Percentiles rank a stretch among this genome's conserved stretches.
These are phyloP conservation scores for Nematostella vectensis DNA, from an alignment of 92 coral and sea anemone species.

Conservation along the genomic window DNA sequence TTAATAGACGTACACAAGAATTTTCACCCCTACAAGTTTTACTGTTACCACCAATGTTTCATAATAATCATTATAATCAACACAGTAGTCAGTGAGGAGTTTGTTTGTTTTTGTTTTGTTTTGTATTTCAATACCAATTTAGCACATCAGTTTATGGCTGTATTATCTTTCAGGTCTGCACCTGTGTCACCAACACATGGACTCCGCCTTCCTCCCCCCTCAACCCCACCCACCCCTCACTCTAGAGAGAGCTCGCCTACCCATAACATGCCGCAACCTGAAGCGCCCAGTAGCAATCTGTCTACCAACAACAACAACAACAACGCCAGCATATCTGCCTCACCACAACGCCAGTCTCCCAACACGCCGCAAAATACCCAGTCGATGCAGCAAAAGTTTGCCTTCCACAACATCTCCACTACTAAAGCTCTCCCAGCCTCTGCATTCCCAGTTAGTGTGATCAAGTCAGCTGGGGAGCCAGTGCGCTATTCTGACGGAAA, in stretches of 20 bases:
- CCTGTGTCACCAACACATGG: constrained; percentile 99
- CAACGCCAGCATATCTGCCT: constrained; percentile 27
- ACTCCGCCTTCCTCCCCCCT: constrained; percentile 78
- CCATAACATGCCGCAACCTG: neutral
- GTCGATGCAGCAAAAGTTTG: constrained; percentile 26
- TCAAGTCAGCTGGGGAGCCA: constrained; percentile 61
- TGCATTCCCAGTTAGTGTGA: constrained; percentile 78
- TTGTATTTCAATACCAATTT: too few species aligned
- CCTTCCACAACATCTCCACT: constrained; percentile 20
- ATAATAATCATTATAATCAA: too few species aligned
- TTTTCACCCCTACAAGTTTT: too few species aligned
- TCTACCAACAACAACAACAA: constrained; percentile 23
- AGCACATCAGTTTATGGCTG: too few species aligned
- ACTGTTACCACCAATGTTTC: too few species aligned
- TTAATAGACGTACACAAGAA: too few species aligned
- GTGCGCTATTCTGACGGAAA: constrained; percentile 26
- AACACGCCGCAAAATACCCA: constrained; percentile 26
- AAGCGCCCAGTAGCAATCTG: constrained; percentile 32
- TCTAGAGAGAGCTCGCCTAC: constrained; percentile 64
- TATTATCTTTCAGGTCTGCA: constrained; percentile 60
- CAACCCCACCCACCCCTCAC: constrained; percentile 46
- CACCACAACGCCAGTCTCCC: constrained; percentile 36
- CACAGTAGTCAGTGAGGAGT: too few species aligned
- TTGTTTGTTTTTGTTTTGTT: too few species aligned
- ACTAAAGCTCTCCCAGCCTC: constrained; percentile 38